A percentile compares a stretch with the other conserved stretches of the same genome.
phyloP scores from a whole-genome alignment of 2,113 vertebrate genomes.

The Phrynocephalus versicolor region DNA sequence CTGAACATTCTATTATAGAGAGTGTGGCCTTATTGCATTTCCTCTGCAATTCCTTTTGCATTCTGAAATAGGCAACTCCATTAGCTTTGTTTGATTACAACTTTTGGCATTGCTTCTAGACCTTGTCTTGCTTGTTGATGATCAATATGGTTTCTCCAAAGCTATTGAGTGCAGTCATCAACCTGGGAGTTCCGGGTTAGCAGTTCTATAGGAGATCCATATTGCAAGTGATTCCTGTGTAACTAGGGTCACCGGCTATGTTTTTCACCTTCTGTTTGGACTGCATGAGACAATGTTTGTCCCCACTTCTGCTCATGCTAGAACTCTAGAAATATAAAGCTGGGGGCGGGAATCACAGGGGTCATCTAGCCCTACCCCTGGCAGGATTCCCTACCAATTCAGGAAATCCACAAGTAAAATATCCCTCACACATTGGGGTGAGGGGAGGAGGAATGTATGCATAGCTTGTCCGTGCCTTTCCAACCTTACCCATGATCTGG shows the following conservation, averaged over 20 bases:
- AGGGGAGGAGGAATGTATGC: not conserved
- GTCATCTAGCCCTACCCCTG: too few relatives aligned
- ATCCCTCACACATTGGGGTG: not conserved
- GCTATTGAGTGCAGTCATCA: not conserved
- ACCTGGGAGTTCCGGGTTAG: fast-evolving
- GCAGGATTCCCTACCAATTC: too few relatives aligned
- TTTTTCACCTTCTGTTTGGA: not conserved
- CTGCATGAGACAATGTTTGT: not conserved
- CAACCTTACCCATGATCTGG: not conserved
- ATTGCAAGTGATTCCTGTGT: not conserved
- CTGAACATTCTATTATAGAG: constrained; percentile 36
- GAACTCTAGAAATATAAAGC: too few relatives aligned
- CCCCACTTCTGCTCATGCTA: not conserved
- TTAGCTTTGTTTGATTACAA: fast-evolving
- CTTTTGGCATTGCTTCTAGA: not conserved
- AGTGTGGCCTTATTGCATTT: constrained; percentile 7
- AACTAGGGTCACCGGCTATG: not conserved
- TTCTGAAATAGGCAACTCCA: not conserved
- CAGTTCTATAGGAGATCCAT: not conserved
- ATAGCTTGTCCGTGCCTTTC: not conserved
- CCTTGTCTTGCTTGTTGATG: too few relatives aligned
- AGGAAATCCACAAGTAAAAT: too few relatives aligned
- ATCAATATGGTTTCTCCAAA: fast-evolving
- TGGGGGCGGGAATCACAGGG: too few relatives aligned
- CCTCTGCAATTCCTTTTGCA: constrained; percentile 5